Evolutionary conservation across 2,113 vertebrate genomes (phyloP).

Genomic region (Neolamprologus hecqui): DNA sequence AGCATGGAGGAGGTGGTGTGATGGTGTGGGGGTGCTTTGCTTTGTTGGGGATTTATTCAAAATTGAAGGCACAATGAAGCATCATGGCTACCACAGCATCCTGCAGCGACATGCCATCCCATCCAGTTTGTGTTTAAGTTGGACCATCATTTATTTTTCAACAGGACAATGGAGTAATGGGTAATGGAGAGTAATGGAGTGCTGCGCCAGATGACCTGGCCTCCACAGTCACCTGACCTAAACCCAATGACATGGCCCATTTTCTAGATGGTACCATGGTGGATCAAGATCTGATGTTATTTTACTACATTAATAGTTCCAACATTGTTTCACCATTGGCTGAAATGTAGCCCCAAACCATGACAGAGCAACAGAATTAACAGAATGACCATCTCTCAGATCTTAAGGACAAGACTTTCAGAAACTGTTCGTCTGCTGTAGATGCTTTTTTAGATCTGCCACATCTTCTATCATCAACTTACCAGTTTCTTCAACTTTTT

Average conservation of each 20-base stretch:
- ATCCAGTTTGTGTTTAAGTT: not conserved
- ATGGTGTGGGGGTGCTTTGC: not conserved
- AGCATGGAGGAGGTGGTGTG: not conserved
- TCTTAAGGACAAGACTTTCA: not conserved
- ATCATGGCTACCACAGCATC: not conserved
- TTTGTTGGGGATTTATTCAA: not conserved
- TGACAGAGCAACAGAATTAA: not conserved
- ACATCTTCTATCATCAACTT: not conserved
- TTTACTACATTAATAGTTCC: not conserved
- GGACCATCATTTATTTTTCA: not conserved
- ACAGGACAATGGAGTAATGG: not conserved
- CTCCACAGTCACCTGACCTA: not conserved
- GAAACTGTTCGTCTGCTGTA: not conserved
- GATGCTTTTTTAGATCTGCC: not conserved
- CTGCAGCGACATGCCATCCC: not conserved
- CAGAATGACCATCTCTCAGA: not conserved
- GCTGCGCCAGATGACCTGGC: not conserved
- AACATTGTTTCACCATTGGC: not conserved
- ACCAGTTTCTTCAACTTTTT: not conserved
- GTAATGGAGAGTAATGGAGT: not conserved
- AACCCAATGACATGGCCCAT: not conserved
- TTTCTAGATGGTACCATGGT: not conserved
- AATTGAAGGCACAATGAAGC: not conserved
- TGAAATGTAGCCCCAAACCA: not conserved
- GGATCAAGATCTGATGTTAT: not conserved